Percentiles rank a stretch among this genome's conserved stretches.
phyloP scores from a whole-genome alignment of 2,888 invertebrate genomes.

The Macaria liturata region DNA sequence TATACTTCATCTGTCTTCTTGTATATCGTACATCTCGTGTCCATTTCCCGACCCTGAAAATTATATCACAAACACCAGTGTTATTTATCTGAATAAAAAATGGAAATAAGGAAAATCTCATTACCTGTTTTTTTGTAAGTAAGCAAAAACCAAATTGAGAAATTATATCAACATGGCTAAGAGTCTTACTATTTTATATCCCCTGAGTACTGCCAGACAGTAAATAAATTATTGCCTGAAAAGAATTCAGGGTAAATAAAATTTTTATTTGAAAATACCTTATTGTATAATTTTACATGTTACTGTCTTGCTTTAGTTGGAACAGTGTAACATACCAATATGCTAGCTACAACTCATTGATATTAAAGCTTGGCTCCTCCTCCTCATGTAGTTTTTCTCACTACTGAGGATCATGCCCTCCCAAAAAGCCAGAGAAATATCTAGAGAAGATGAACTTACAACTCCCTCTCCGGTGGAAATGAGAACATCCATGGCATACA shows the following conservation, averaged over 20 bases:
- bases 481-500: constrained; percentile 99
- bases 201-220: constrained; percentile 65
- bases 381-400: too few relatives aligned
- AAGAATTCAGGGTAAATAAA: constrained; percentile 58
- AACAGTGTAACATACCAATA: constrained; percentile 42
- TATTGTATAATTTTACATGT: too few relatives aligned
- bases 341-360: too few relatives aligned
- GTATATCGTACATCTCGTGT: constrained; percentile 97
- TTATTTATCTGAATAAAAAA: too few relatives aligned
- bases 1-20: constrained; percentile 99
- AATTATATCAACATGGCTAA: constrained; percentile 43
- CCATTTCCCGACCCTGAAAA: constrained; percentile 92
- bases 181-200: constrained; percentile 50
- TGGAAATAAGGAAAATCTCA: too few relatives aligned
- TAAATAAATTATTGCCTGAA: constrained; percentile 47
- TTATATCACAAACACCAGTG: too few relatives aligned
- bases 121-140: too few relatives aligned
- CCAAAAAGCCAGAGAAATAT: too few relatives aligned
- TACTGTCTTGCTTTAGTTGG: too few relatives aligned
- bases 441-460: constrained; percentile 80
- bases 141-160: constrained; percentile 51
- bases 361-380: too few relatives aligned
- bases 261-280: too few relatives aligned
- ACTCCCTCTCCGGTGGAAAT: constrained; percentile 97
- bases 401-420: too few relatives aligned